Percentiles rank a stretch among this genome's conserved stretches.
phyloP scores from a whole-genome alignment of 2,888 invertebrate genomes.

The Vanessa cardui region DNA sequence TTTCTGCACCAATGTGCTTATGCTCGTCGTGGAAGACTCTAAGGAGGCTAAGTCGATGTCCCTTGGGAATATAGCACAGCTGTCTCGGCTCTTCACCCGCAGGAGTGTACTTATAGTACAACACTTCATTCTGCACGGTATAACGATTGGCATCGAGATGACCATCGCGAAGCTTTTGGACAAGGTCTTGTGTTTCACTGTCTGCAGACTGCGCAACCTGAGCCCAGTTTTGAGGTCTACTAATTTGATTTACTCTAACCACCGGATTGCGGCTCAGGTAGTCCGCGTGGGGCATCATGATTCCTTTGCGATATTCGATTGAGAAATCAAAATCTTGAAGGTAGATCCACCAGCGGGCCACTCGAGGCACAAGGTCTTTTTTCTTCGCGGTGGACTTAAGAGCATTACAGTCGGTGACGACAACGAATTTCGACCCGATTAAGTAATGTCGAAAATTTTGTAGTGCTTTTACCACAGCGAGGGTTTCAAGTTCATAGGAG shows the following conservation, averaged over 20 bases:
- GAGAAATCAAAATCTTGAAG: constrained; percentile 44
- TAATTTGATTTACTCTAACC: background rate
- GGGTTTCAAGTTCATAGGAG: constrained; percentile 40
- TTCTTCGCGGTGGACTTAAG: constrained; percentile 46
- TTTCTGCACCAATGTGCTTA: background rate
- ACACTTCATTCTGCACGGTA: background rate
- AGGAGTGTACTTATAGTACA: background rate
- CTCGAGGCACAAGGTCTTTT: constrained; percentile 46
- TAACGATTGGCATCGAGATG: background rate
- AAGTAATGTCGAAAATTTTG: too few species aligned
- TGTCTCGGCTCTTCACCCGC: background rate
- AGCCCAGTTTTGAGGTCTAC: background rate
- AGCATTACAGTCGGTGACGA: constrained; percentile 50
- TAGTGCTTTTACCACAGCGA: constrained; percentile 41
- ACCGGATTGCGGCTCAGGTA: background rate
- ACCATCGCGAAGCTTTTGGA: background rate
- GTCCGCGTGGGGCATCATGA: constrained; percentile 42
- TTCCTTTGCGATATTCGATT: constrained; percentile 41
- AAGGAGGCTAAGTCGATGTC: background rate
- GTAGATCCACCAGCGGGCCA: constrained; percentile 45
- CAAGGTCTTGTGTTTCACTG: background rate
- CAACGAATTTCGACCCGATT: constrained; percentile 23
- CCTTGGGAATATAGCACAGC: background rate
- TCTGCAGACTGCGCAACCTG: background rate
- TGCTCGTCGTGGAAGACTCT: background rate